Evolutionary conservation across 2,797 vertebrate genomes (phyloP).

Genomic region (Malurus splendens): DNA sequence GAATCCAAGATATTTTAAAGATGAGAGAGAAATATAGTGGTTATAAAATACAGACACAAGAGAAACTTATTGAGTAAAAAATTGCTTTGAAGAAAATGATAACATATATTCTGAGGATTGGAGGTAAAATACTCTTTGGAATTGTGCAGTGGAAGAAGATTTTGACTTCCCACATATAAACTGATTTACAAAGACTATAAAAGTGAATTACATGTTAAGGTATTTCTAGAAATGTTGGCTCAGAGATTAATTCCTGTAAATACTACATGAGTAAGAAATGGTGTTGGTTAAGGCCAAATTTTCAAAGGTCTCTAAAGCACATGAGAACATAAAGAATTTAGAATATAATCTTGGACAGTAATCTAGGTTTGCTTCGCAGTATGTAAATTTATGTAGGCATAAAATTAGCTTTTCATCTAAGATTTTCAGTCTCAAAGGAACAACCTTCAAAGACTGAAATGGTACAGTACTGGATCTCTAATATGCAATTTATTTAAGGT

Average conservation of each 20-base stretch:
- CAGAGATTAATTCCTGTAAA: neutral
- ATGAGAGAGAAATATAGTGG: neutral
- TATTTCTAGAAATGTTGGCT: neutral
- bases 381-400: neutral
- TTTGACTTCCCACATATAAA: neutral
- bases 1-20: neutral
- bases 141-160: neutral
- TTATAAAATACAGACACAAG: neutral
- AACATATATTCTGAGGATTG: neutral
- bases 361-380: neutral
- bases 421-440: neutral
- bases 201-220: neutral
- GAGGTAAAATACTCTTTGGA: neutral
- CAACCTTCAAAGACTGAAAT: neutral
- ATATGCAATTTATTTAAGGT: neutral
- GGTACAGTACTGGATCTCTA: neutral
- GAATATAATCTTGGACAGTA: neutral
- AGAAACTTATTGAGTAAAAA: neutral
- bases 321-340: neutral
- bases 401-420: neutral
- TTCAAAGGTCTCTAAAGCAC: neutral
- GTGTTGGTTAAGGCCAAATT: neutral
- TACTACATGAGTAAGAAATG: neutral
- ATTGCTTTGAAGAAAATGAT: neutral
- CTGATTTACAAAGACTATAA: neutral